Base-by-base conservation (phyloP, 2,888 invertebrate species). In the Ornithoptera priamus region DNA sequence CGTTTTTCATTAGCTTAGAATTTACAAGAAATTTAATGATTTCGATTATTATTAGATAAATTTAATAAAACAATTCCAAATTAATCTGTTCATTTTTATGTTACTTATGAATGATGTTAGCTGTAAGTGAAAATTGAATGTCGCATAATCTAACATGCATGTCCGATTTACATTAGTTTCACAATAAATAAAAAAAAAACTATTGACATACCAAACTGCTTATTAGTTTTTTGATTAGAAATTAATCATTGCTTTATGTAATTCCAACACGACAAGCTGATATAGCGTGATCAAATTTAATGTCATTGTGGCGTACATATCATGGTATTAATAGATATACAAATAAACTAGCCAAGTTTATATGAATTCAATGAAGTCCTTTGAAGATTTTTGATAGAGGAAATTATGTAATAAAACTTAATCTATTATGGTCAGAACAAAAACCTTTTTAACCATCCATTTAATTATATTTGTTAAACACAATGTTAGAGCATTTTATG, bases 261-360 rank as follows among this genome's bases (percentile, higher is more conserved):
- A 50, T 58, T 42, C 46, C 57, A 30, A 63, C 62, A 59, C 1
- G n/a, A 53, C 15, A 53, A 6, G 20, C 56, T n/a, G 62, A 67
- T 67, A 62, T 18, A 5, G 10, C 22, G 10, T 6, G 59, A 63
- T 68, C 62, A 58, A 62, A 20, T 8, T 24, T 61, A 36, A 59
- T 63, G 50, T 58, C 58, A 50, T 68, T 68, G 57, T 20, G 1
- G 8, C 12, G 8, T 10, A 50, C 50, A 50, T 17, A 50, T 50
- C 50, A 50, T 17, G 15, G 50, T 50, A 8, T 50, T 50, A 18
- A 18, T 18, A 50, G 15, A 17, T 15, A 50, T 18, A 18, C 2
- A 50, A 42, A 42, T 10, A 42, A 42, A 8, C 42, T 42, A 7
- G 42, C 42, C 2, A 42, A 42, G 12, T 42, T 12, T 42, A 42